Evolutionary conservation across 37 sponge, comb jelly and placozoan genomes (phyloP).

Genomic region (Sycon ciliatum): DNA sequence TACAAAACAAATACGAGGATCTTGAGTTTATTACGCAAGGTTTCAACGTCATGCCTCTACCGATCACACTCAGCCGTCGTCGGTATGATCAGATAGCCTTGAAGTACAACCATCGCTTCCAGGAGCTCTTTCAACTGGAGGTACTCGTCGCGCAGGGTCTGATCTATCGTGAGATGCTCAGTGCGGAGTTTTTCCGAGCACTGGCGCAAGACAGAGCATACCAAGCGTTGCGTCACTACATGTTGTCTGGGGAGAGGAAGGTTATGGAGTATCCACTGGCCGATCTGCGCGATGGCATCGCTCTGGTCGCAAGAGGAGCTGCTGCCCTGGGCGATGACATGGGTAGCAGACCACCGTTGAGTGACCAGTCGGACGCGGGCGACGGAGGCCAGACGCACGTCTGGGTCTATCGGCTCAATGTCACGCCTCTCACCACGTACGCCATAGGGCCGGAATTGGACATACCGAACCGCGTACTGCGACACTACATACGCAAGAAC

Average conservation of each 20-base stretch:
- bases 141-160: not conserved
- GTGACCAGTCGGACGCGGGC: not conserved
- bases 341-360: not conserved
- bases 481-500: not conserved
- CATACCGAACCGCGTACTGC: slow-evolving; percentile 23
- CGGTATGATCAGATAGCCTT: too few species aligned
- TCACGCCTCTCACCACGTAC: slow-evolving; percentile 21
- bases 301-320: not conserved
- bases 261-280: not conserved
- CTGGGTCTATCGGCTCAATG: not conserved
- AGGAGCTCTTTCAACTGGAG: not conserved
- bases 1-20: too few species aligned
- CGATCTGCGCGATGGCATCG: not conserved
- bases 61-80: too few species aligned
- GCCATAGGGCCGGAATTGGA: slow-evolving; percentile 24
- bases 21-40: too few species aligned
- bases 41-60: too few species aligned
- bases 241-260: too few species aligned
- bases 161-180: not conserved
- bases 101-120: too few species aligned
- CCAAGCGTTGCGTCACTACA: not conserved
- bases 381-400: not conserved
- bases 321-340: too few species aligned
- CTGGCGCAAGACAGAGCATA: too few species aligned
- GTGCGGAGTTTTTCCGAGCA: not conserved